Percentiles rank a stretch among this genome's conserved stretches.
These are phyloP conservation scores for Aleiodes sp. DNA, from an alignment of 1,140 invertebrate species.

Conservation along the genomic window DNA sequence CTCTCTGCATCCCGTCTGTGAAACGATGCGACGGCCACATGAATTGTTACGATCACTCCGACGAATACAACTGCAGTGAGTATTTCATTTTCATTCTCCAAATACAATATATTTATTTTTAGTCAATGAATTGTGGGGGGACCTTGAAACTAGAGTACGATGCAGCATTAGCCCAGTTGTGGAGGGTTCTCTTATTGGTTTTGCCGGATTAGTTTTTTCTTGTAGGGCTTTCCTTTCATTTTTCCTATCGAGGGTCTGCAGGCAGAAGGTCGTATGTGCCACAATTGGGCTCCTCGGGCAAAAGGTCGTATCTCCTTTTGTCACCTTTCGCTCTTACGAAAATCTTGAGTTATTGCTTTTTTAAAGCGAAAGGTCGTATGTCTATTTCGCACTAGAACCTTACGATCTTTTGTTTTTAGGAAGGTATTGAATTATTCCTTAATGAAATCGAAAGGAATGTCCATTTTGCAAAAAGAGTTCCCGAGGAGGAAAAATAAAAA, in stretches of 20 bases:
- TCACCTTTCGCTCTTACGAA: too few species aligned
- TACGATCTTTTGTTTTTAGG: too few species aligned
- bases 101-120: conserved; percentile 5
- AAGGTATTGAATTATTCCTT: too few species aligned
- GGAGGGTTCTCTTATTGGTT: background rate
- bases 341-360: too few species aligned
- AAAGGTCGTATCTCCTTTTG: too few species aligned
- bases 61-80: conserved; percentile 82
- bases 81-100: too few species aligned
- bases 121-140: background rate
- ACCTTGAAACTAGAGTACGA: background rate
- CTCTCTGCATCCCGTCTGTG: conserved; percentile 73
- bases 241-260: background rate
- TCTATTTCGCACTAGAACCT: too few species aligned
- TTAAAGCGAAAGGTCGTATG: too few species aligned
- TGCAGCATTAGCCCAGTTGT: background rate
- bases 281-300: too few species aligned
- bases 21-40: conserved; percentile 80
- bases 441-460: too few species aligned
- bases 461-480: too few species aligned
- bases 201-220: background rate
- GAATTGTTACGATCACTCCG: conserved; percentile 83
- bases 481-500: too few species aligned
- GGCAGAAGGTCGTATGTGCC: conserved; percentile 1
- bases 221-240: background rate